Base-by-base conservation (phyloP, 53 echinoderm and acorn worm genomes). In the Luidia sarsii region DNA sequence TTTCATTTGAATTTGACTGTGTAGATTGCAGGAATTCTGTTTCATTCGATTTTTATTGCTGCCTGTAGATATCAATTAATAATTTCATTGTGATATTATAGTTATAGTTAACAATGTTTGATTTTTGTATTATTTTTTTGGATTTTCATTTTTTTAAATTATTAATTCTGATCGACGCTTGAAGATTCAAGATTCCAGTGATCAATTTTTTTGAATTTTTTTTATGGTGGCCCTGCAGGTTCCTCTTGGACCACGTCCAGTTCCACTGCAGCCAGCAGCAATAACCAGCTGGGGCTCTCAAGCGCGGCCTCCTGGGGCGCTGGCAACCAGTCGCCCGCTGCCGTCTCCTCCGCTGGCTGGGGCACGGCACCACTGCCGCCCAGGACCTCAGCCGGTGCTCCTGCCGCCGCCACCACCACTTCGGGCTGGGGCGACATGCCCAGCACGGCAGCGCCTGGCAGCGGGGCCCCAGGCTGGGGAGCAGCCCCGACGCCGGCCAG, bases 361-460 rank as follows among this genome's bases (percentile, higher is more conserved):
- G 82, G 82, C 8, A 69, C 83, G 41, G 51, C 83, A 34, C 11
- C 41, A 43, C 61, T 18, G 13, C 84, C 19, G 59, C 56, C 65
- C 64, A 80, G 57, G 87, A 79, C 79, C 23, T 39, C 64, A 74
- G 53, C 22, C n/a, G n/a, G n/a, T n/a, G n/a, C n/a, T n/a, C n/a
- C n/a, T n/a, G n/a, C n/a, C n/a, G n/a, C n/a, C n/a, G n/a, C n/a
- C n/a, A n/a, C n/a, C n/a, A n/a, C n/a, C n/a, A 64, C 70, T 14
- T 62, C 71, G 39, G 82, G 86, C 31, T 90, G 90, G 90, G 90
- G 86, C 27, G 73, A 80, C 59, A 77, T 77, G 31, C 70, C 50
- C 27, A 81, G 53, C 24, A 86, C 86, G 54, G 48, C 86, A 13
- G 51, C 33, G 22, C 33, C 62, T 8, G 53, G 50, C 4, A 45